phyloP scores from a whole-genome alignment of 2,888 invertebrate species.

The Odontocolon sp. region DNA sequence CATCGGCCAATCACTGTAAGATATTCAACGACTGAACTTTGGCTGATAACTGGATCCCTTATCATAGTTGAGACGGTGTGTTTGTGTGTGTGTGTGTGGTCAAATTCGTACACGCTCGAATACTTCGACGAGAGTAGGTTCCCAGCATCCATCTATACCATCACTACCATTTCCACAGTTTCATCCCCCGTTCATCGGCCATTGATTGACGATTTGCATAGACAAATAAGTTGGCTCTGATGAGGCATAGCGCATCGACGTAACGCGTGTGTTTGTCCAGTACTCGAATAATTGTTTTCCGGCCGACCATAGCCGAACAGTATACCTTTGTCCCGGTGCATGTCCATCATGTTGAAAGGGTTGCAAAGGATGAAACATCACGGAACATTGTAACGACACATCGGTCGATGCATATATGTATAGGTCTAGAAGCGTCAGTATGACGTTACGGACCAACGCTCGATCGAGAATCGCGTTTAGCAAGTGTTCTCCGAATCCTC shows the following conservation, averaged over 20 bases:
- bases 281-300: conserved; percentile 69
- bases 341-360: conserved; percentile 64
- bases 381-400: no score
- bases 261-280: conserved; percentile 65
- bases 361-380: conserved; percentile 24
- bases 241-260: conserved; percentile 70
- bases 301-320: conserved; percentile 37
- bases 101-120: neutral
- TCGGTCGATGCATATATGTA: no score
- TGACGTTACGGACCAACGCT: conserved; percentile 1
- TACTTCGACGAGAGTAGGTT: neutral
- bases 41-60: no score
- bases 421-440: conserved; percentile 62
- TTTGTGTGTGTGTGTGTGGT: conserved; percentile 7
- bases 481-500: conserved; percentile 5
- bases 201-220: conserved; percentile 80
- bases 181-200: conserved; percentile 55
- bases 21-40: no score
- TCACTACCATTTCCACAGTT: conserved; percentile 22
- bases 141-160: neutral
- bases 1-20: no score
- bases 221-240: conserved; percentile 78
- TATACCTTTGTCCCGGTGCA: conserved; percentile 29
- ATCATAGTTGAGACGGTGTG: no score
- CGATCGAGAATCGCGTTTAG: neutral